Evolutionary conservation across 2,888 invertebrate genomes (phyloP), one percentile per base, ranked within the genome.

Genomic region (Beris chalybata): DNA sequence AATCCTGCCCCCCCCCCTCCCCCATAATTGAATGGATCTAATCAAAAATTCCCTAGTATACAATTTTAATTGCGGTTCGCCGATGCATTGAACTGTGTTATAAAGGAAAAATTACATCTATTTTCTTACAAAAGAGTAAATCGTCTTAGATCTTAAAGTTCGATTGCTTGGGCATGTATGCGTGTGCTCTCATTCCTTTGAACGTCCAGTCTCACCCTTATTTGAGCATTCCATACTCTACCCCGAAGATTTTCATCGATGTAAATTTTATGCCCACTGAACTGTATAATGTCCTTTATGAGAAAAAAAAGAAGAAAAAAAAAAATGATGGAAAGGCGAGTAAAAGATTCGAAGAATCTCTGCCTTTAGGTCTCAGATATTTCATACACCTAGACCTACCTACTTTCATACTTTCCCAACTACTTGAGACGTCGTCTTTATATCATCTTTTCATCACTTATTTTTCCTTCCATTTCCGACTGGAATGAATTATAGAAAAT

Each of bases 221-320:
- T 15, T 44, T 44, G 22, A 12, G 15, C 52, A 22, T 52, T 13
- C 29, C 22, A 11, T 9, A 29, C 22, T 52, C 52, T 15, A 11
- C 22, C 22, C 56, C 53, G 31, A 53, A 50, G 56, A 67, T 53
- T 32, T 67, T 43, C 58, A 59, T 48, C 59, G 59, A 65, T 59
- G 67, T 65, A 59, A 67, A 67, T 67, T 64, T 67, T 67, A 65
- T 67, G 67, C 65, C 54, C 59, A 59, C 53, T 67, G 67, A 50
- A 64, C 55, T 55, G 65, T 55, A 65, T 65, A 67, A 67, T 59
- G 67, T 67, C 59, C 56, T 64, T 64, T 65, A 59, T 59, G 48
- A 32, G 29, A 50, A 22, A 29, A 15, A n/a, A n/a, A n/a, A n/a
- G n/a, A n/a, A n/a, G n/a, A n/a, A n/a, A n/a, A n/a, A n/a, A 44